A percentile compares a stretch with the other conserved stretches of the same genome.
Conservation (phyloP, 2,797 vertebrate species). For the Rhinogobio ventralis region DNA sequence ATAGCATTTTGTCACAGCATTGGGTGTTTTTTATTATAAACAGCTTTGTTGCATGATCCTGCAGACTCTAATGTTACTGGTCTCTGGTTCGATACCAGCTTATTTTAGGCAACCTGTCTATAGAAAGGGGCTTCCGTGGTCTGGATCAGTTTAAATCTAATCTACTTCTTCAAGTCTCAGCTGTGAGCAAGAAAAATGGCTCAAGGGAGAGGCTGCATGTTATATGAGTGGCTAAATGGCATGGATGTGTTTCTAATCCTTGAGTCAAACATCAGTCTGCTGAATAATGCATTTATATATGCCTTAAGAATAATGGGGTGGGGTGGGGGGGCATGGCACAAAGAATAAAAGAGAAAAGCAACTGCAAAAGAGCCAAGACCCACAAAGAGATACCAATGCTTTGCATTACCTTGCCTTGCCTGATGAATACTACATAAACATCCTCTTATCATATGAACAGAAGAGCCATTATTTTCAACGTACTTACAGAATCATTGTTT, state of each 20-base stretch:
- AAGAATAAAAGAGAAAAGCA: not conserved
- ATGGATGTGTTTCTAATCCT: conserved; percentile 24
- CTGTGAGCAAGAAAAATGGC: conserved; percentile 34
- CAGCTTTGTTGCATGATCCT: not conserved
- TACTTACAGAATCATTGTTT: conserved; percentile 52
- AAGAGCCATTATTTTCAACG: conserved; percentile 50
- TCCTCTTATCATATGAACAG: conserved; percentile 49
- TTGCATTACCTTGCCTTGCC: not conserved
- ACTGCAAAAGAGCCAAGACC: conserved; percentile 24
- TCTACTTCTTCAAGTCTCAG: conserved; percentile 35
- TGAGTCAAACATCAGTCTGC: conserved; percentile 2
- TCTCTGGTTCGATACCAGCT: not conserved
- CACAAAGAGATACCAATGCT: conserved; percentile 24
- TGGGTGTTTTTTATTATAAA: too few relatives aligned
- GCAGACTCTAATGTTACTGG: not conserved
- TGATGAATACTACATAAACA: conserved; percentile 47
- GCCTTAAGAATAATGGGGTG: not conserved
- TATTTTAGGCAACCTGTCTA: conserved; percentile 2
- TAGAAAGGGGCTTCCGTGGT: not conserved
- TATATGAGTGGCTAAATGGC: conserved; percentile 8
- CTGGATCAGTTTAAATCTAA: conserved; percentile 47
- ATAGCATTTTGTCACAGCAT: too few relatives aligned
- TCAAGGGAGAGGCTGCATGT: conserved; percentile 3
- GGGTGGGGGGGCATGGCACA: too few relatives aligned
- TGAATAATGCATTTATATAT: conserved; percentile 38